Conservation (phyloP, 1,140 invertebrate genomes). For the Trichonephila clavata region DNA sequence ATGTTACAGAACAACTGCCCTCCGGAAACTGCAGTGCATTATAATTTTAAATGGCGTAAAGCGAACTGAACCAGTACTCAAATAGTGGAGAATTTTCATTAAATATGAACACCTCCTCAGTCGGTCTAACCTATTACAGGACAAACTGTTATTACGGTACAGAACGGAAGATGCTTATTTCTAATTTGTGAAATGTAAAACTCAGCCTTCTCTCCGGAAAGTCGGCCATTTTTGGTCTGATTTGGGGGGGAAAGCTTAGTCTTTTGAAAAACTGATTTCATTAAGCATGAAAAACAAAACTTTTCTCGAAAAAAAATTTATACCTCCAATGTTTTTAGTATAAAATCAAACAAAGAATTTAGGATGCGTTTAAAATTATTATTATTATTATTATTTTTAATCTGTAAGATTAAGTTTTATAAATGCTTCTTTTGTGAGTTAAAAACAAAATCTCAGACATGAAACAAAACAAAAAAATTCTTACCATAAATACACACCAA, state of each 20-base stretch:
- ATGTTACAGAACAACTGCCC: constrained; percentile 28
- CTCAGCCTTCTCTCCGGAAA: neutral
- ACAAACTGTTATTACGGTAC: constrained; percentile 29
- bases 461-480: too few species aligned
- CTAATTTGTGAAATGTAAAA: constrained; percentile 30
- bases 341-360: too few species aligned
- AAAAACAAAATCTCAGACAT: too few species aligned
- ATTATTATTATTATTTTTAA: too few species aligned
- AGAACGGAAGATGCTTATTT: constrained; percentile 32
- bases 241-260: neutral
- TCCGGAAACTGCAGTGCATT: constrained; percentile 42
- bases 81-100: constrained; percentile 48
- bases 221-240: constrained; percentile 19
- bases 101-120: constrained; percentile 62
- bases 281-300: too few species aligned
- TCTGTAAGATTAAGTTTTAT: too few species aligned
- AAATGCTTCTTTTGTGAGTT: too few species aligned
- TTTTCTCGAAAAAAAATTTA: too few species aligned
- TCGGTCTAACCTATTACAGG: constrained; percentile 36
- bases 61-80: constrained; percentile 21
- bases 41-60: constrained; percentile 46
- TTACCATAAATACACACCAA: too few species aligned
- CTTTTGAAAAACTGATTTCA: too few species aligned
- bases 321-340: too few species aligned
- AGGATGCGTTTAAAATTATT: too few species aligned